These are phyloP conservation scores for Erpobdella octoculata DNA, from an alignment of 2,888 invertebrate species.

Conservation along the genomic window DNA sequence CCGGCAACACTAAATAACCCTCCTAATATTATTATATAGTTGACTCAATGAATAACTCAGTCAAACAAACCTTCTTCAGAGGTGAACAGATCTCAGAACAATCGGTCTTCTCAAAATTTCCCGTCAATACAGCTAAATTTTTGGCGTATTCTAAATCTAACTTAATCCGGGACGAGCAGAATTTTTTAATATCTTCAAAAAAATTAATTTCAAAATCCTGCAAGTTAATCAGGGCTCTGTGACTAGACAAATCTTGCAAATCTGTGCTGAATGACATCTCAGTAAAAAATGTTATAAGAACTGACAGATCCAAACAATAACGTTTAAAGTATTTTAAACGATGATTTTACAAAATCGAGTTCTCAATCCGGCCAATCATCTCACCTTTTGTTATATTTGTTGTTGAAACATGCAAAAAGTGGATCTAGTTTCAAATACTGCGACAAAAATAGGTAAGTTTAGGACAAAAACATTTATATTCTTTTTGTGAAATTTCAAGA, in stretches of 20 bases:
- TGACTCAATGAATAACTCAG: no score
- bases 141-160: slow-evolving; percentile 84
- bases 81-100: slow-evolving; percentile 42
- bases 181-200: slow-evolving; percentile 81
- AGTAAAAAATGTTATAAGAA: not conserved
- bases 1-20: no score
- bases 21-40: no score
- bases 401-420: no score
- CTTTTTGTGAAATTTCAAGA: no score
- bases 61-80: slow-evolving; percentile 44
- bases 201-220: slow-evolving; percentile 87
- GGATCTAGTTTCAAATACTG: no score
- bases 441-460: no score
- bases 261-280: slow-evolving; percentile 69
- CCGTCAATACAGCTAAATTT: slow-evolving; percentile 58
- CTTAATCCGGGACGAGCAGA: slow-evolving; percentile 76
- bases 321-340: no score
- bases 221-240: slow-evolving; percentile 78
- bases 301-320: not conserved
- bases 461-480: no score
- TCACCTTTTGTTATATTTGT: no score
- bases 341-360: no score
- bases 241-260: slow-evolving; percentile 77
- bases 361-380: no score
- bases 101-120: slow-evolving; percentile 46